Conservation (phyloP, 2,113 vertebrate species). For the Stegostoma tigrinum region DNA sequence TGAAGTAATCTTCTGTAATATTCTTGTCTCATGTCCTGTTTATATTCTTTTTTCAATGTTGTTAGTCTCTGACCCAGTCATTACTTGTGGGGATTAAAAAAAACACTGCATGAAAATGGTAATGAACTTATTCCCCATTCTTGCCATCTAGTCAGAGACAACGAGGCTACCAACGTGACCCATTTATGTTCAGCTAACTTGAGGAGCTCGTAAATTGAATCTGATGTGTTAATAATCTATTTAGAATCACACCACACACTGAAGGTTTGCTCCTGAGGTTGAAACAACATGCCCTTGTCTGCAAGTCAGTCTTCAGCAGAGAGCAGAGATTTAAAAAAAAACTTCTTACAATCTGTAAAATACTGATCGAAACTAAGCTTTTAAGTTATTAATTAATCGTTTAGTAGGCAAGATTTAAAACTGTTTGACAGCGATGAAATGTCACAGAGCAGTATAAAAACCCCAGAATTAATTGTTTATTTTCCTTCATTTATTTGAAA, state of each 20-base stretch:
- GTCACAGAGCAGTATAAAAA: neutral
- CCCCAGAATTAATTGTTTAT: neutral
- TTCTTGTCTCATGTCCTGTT: neutral
- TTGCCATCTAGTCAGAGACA: neutral
- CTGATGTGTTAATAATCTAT: neutral
- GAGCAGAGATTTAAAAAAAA: neutral
- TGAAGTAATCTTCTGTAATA: neutral
- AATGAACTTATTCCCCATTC: neutral
- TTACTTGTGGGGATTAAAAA: neutral
- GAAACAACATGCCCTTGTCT: neutral
- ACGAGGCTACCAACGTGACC: neutral
- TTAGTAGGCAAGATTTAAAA: neutral
- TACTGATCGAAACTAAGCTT: neutral
- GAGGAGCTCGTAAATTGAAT: neutral
- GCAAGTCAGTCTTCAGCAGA: neutral
- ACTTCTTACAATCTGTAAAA: neutral
- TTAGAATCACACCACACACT: neutral
- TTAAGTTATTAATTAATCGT: neutral
- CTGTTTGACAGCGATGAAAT: neutral
- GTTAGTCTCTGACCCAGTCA: neutral
- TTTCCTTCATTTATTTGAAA: neutral
- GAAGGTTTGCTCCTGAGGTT: neutral
- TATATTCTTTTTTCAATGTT: neutral
- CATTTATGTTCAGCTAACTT: neutral
- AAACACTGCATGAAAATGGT: neutral